Percentiles rank a stretch among this genome's conserved stretches.
Conservation (phyloP, 2,888 invertebrate species). For the Ellobium chinense region DNA sequence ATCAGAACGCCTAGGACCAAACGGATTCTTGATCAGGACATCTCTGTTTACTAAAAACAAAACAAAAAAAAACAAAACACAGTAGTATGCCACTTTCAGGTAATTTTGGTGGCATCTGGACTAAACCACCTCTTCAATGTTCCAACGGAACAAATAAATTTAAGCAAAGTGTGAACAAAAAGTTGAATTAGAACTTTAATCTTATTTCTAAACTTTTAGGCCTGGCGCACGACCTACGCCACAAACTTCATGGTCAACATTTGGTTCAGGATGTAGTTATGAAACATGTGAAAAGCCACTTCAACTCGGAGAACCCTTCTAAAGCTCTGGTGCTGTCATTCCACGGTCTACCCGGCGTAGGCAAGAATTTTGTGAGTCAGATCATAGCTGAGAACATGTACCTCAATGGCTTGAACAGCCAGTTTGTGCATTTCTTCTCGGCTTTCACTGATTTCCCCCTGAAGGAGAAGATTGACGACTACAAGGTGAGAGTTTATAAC, state of each 20-base stretch:
- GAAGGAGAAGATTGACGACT: slow-evolving; percentile 80
- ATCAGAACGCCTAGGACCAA: too few relatives aligned
- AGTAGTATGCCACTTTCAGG: too few relatives aligned
- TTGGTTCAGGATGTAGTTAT: slow-evolving; percentile 86
- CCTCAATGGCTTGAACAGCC: slow-evolving; percentile 85
- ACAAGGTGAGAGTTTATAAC: slow-evolving; percentile 82
- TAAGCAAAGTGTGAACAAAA: too few relatives aligned
- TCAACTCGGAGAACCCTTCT: slow-evolving; percentile 77
- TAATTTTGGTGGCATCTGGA: too few relatives aligned
- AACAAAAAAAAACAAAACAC: too few relatives aligned
- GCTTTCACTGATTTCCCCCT: slow-evolving; percentile 90
- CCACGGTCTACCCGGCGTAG: slow-evolving; percentile 92
- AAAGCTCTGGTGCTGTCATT: slow-evolving; percentile 95
- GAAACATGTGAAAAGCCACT: slow-evolving; percentile 85
- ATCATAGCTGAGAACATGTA: slow-evolving; percentile 79
- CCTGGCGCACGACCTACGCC: slow-evolving; percentile 69
- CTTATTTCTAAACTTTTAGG: slow-evolving; percentile 63
- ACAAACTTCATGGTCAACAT: slow-evolving; percentile 85
- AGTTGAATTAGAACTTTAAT: not conserved
- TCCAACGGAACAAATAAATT: too few relatives aligned
- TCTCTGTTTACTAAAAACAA: too few relatives aligned
- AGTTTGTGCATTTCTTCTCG: slow-evolving; percentile 89
- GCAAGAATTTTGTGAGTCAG: slow-evolving; percentile 77
- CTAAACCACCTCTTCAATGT: too few relatives aligned
- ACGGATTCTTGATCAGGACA: too few relatives aligned